Evolutionary conservation across 2,888 invertebrate species (phyloP).

Genomic region (Ophion ventricosus): DNA sequence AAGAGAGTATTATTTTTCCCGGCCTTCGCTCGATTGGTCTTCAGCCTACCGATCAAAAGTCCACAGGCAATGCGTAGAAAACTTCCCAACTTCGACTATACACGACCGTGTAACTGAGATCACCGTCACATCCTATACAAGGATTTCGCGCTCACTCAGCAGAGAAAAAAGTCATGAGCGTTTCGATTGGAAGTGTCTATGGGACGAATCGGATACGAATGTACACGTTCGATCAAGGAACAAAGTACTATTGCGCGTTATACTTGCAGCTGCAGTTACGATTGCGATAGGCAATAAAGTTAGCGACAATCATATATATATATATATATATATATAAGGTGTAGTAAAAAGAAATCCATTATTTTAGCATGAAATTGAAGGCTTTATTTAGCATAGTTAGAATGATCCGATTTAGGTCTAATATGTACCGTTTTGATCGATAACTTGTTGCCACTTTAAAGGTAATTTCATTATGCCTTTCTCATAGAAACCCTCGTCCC

Average conservation of each 20-base stretch:
- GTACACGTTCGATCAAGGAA: conserved; percentile 42
- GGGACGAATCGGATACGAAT: conserved; percentile 57
- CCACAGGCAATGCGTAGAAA: conserved; percentile 1
- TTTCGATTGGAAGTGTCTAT: conserved; percentile 41
- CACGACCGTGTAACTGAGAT: conserved; percentile 23
- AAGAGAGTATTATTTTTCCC: background rate
- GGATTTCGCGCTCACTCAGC: conserved; percentile 42
- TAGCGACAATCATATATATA: conserved; percentile 41
- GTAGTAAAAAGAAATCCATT: too few species aligned
- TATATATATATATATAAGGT: conserved; percentile 2
- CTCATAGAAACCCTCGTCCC: too few species aligned
- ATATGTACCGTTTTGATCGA: too few species aligned
- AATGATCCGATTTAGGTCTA: too few species aligned
- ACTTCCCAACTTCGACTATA: conserved; percentile 16
- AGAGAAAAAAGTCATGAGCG: conserved; percentile 12
- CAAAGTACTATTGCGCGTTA: conserved; percentile 56
- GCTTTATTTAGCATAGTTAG: too few species aligned
- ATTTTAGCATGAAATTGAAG: too few species aligned
- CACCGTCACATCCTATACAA: conserved; percentile 39
- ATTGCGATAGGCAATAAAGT: conserved; percentile 55
- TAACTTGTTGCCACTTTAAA: too few species aligned
- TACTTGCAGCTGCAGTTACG: conserved; percentile 55
- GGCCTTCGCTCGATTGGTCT: background rate
- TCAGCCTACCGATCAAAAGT: conserved; percentile 18
- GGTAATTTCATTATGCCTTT: too few species aligned